A percentile compares a stretch with the other conserved stretches of the same genome.
phyloP scores from a whole-genome alignment of 1,140 invertebrate species.

The Saccostrea cuccullata region DNA sequence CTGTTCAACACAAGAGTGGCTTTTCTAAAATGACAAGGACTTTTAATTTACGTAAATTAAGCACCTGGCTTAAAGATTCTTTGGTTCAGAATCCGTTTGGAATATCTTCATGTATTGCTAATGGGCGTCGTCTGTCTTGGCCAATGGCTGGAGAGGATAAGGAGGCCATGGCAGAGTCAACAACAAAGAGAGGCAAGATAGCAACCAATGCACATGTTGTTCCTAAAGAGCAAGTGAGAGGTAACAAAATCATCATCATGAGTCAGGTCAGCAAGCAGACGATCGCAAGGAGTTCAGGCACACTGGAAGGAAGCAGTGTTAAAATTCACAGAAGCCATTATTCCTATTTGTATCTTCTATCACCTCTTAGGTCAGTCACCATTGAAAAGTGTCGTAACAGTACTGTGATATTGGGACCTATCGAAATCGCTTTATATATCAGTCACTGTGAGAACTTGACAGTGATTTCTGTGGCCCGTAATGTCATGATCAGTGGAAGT shows the following conservation, averaged over 20 bases:
- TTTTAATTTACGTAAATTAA: conserved; percentile 69
- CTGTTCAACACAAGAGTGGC: conserved; percentile 6
- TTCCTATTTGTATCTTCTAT: conserved; percentile 77
- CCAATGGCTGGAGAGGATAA: conserved; percentile 67
- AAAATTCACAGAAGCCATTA: conserved; percentile 78
- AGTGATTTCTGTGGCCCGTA: conserved; percentile 72
- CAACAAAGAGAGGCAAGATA: conserved; percentile 73
- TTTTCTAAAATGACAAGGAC: conserved; percentile 65
- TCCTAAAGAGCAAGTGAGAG: conserved; percentile 73
- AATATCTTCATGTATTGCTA: conserved; percentile 75
- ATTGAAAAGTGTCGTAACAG: conserved; percentile 78
- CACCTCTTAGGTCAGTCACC: conserved; percentile 77
- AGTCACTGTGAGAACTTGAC: conserved; percentile 77
- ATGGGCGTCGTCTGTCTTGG: conserved; percentile 77
- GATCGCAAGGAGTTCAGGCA: conserved; percentile 76
- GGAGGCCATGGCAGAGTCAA: conserved; percentile 56
- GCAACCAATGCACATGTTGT: conserved; percentile 77
- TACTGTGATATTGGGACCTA: conserved; percentile 77
- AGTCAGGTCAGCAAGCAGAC: conserved; percentile 77
- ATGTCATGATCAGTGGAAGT: conserved; percentile 74
- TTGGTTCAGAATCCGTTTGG: conserved; percentile 76
- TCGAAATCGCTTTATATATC: conserved; percentile 75
- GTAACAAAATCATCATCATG: conserved; percentile 78
- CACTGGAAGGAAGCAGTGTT: conserved; percentile 74
- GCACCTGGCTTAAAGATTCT: conserved; percentile 75